Base-by-base conservation (phyloP, 2,888 invertebrate species). In the Synergus japonicus region DNA sequence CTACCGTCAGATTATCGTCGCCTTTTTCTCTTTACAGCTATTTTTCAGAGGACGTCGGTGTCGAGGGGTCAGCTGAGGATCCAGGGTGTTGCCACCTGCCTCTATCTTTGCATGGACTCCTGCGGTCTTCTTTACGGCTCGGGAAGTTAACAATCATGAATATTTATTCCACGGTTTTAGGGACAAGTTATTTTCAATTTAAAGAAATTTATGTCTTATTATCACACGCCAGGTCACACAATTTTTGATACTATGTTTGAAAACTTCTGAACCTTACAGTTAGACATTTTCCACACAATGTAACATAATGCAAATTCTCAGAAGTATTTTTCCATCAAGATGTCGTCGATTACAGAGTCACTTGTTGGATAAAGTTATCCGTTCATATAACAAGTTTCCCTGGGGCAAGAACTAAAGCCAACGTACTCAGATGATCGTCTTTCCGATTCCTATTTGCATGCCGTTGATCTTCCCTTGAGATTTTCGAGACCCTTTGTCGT, bases 31-130 rank as follows among this genome's bases (percentile, higher is more conserved):
- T 77, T 95, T 95, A 81, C 93, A 96, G 96, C 95, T 83, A 95
- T 96, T 91, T 93, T 96, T 89, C 95, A 95, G 92, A 93, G 96
- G 91, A 94, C 94, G 83, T 94, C 96, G 83, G 94, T 95, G 87
- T 95, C 94, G 93, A 95, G 95, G 92, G 97, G 97, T 92, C 96
- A 96, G 93, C 95, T 97, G 93, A 96, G 96, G 94, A 96, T 97
- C 93, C 97, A 97, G 94, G 96, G 97, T 93, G 96, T 96, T 86
- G 96, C 96, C 90, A 97, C 97, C 88, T 97, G 97, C 93, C 95
- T 96, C 92, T 97, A 95, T 94, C 95, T 97, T 93, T 97, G 97
- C 93, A 97, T 97, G 97, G 96, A 97, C 93, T 94, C 95, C 89
- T 97, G 97, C 93, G 97, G 97, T 92, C 94, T 95, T 92, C 95